These are phyloP conservation scores for Neodontobutis hainanensis DNA, from an alignment of 2,113 vertebrate species.

Conservation along the genomic window DNA sequence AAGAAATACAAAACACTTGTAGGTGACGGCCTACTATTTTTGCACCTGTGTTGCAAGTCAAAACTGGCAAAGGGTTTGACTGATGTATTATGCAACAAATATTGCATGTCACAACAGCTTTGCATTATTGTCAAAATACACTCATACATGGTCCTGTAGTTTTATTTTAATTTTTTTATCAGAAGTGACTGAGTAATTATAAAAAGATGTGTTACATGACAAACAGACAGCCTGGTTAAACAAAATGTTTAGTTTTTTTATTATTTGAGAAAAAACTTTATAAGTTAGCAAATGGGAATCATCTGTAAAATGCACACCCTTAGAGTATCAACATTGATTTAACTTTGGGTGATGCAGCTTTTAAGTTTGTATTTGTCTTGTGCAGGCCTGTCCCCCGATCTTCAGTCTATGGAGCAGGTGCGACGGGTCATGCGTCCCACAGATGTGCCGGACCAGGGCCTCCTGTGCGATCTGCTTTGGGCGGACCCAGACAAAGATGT, in stretches of 20 bases:
- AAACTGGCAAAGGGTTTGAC: not conserved
- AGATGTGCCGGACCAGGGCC: slow-evolving; percentile 95
- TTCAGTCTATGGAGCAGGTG: slow-evolving; percentile 98
- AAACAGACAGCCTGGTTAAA: too few relatives aligned
- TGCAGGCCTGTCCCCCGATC: slow-evolving; percentile 90
- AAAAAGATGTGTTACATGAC: too few relatives aligned
- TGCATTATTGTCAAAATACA: too few relatives aligned
- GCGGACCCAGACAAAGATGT: slow-evolving; percentile 97
- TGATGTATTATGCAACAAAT: not conserved
- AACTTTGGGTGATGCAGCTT: not conserved
- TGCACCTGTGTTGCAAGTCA: not conserved
- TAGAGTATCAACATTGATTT: too few relatives aligned
- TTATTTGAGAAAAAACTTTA: too few relatives aligned
- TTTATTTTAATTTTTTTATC: too few relatives aligned
- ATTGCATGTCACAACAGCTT: too few relatives aligned
- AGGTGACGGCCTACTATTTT: not conserved
- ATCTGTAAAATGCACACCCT: too few relatives aligned
- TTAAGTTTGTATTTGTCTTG: not conserved
- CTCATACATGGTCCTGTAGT: too few relatives aligned
- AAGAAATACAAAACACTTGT: not conserved
- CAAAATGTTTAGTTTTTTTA: too few relatives aligned
- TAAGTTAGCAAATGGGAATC: too few relatives aligned
- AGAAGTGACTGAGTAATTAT: too few relatives aligned
- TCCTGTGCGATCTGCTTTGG: slow-evolving; percentile 94
- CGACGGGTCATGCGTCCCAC: slow-evolving; percentile 95